Conservation (phyloP, 2,113 vertebrate genomes). For the Speoplatyrhinus poulsoni region DNA sequence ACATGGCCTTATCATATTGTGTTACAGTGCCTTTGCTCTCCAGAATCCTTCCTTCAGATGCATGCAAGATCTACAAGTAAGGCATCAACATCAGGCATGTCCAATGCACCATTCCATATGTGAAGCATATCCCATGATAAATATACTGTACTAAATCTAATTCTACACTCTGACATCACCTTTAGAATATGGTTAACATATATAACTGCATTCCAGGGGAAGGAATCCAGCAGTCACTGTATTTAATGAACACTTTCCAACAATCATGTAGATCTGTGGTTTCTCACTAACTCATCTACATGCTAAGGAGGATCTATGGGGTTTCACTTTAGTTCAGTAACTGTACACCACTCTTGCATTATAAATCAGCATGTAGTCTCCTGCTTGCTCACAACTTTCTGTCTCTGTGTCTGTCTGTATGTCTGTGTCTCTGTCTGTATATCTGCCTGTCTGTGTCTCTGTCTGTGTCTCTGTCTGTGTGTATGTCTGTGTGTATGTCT, state of each 20-base stretch:
- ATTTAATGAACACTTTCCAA: too few species aligned
- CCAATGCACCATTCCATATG: neutral
- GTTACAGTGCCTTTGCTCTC: conserved; percentile 97
- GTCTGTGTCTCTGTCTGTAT: neutral
- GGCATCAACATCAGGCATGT: conserved; percentile 97
- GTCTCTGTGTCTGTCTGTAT: neutral
- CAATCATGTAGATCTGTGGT: too few species aligned
- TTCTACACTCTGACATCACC: neutral
- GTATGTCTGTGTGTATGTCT: neutral
- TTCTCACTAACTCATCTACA: too few species aligned
- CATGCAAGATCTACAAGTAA: conserved; percentile 99
- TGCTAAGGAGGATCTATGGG: too few species aligned
- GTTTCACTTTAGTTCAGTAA: too few species aligned
- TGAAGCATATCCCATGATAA: neutral
- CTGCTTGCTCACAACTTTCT: neutral
- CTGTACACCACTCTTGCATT: conserved; percentile 1
- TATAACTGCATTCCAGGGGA: too few species aligned
- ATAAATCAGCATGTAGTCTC: neutral
- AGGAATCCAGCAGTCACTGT: too few species aligned
- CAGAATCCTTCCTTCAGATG: conserved; percentile 98
- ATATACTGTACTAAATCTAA: neutral
- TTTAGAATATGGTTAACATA: neutral
- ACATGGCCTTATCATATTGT: neutral
- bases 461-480: conserved; percentile 1
- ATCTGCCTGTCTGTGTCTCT: too few species aligned